A percentile compares a stretch with the other conserved stretches of the same genome.
phyloP scores from a whole-genome alignment of 2,113 vertebrate genomes.

The Pelecanoides urinatrix region DNA sequence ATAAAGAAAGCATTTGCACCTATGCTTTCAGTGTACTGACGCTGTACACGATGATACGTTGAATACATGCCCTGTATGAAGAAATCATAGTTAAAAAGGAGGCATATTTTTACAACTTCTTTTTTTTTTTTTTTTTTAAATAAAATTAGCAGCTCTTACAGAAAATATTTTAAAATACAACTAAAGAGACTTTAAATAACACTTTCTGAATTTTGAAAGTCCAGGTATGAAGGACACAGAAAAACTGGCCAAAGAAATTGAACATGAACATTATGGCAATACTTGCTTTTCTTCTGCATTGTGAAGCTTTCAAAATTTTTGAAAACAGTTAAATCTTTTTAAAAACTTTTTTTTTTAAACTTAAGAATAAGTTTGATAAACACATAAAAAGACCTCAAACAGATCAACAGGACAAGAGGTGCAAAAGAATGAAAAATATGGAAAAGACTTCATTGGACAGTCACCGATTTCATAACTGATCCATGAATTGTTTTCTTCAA shows the following conservation, averaged over 20 bases:
- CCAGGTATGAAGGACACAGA: constrained; percentile 37
- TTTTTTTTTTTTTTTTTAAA: constrained; percentile 74
- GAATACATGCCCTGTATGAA: constrained; percentile 72
- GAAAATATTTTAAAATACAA: constrained; percentile 81
- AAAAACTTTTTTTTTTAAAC: constrained; percentile 69
- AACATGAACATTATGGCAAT: constrained; percentile 48
- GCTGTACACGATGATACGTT: constrained; percentile 70
- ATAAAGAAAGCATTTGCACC: constrained; percentile 87
- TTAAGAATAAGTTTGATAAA: constrained; percentile 92
- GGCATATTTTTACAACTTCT: constrained; percentile 75
- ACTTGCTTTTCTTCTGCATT: constrained; percentile 27
- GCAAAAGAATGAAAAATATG: constrained; percentile 37
- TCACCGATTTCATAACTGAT: constrained; percentile 10
- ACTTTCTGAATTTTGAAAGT: constrained; percentile 63
- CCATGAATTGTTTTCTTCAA: not conserved
- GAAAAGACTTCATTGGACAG: constrained; percentile 34
- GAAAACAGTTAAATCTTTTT: constrained; percentile 67
- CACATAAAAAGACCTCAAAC: constrained; percentile 83
- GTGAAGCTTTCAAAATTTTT: constrained; percentile 50
- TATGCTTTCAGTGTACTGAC: constrained; percentile 78
- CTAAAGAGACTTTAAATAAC: constrained; percentile 78
- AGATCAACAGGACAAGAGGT: constrained; percentile 82
- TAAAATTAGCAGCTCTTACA: constrained; percentile 87
- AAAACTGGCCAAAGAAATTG: constrained; percentile 69
- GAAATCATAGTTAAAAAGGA: constrained; percentile 76